Evolutionary conservation across 1,140 invertebrate genomes (phyloP).

Genomic region (Colletes latitarsis): DNA sequence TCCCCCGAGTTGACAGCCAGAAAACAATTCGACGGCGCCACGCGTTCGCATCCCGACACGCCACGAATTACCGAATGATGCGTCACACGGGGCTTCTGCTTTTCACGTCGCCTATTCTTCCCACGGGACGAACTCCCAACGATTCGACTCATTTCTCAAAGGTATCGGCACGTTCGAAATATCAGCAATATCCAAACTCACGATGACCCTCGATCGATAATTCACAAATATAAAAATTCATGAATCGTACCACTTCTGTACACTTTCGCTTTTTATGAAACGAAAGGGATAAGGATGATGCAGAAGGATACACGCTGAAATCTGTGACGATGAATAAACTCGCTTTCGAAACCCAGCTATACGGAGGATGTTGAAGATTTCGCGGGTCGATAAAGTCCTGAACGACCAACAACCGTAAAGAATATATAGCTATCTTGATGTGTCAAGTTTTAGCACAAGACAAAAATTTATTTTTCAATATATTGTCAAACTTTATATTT

Average conservation of each 20-base stretch:
- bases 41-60: slow-evolving; percentile 38
- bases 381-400: slow-evolving; percentile 14
- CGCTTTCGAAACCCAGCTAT: slow-evolving; percentile 28
- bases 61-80: slow-evolving; percentile 39
- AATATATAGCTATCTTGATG: not conserved
- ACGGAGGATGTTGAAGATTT: slow-evolving; percentile 47
- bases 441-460: no score
- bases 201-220: no score
- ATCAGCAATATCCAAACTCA: not conserved
- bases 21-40: slow-evolving; percentile 22
- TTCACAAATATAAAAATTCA: no score
- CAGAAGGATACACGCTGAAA: slow-evolving; percentile 32
- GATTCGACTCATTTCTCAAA: not conserved
- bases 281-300: not conserved
- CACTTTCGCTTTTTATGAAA: no score
- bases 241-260: no score
- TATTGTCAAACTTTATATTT: no score
- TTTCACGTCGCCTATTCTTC: not conserved
- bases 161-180: not conserved
- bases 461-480: no score
- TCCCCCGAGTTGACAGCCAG: slow-evolving; percentile 1
- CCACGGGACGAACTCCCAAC: not conserved
- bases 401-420: slow-evolving; percentile 19
- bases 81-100: slow-evolving; percentile 35
- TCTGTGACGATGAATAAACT: slow-evolving; percentile 31